These are phyloP conservation scores for Diabrotica virgifera DNA, from an alignment of 1,140 invertebrate genomes.

Conservation along the genomic window DNA sequence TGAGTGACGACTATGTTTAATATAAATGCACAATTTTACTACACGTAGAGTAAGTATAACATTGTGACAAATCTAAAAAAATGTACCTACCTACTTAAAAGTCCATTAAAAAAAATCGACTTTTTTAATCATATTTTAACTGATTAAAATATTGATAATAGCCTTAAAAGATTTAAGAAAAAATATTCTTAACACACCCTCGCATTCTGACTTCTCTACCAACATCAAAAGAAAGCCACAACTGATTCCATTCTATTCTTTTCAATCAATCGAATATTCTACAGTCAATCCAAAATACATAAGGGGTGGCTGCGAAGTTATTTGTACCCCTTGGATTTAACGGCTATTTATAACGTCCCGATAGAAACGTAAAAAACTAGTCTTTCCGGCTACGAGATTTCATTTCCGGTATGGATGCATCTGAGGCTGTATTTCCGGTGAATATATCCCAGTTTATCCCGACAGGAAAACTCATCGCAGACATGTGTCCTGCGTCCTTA, in stretches of 20 bases:
- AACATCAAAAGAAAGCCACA: no score
- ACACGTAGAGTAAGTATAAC: no score
- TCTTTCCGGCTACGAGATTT: slow-evolving; percentile 56
- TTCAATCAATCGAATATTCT: background rate
- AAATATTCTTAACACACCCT: no score
- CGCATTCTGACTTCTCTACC: no score
- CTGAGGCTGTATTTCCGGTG: slow-evolving; percentile 55
- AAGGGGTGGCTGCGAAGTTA: slow-evolving; percentile 13
- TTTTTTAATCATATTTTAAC: no score
- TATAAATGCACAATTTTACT: no score
- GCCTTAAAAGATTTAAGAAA: no score
- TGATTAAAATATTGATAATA: no score
- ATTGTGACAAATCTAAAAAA: no score
- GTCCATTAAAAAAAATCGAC: no score
- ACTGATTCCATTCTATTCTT: background rate
- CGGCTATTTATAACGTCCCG: slow-evolving; percentile 12
- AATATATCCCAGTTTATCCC: slow-evolving; percentile 57
- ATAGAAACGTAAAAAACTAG: slow-evolving; percentile 40
- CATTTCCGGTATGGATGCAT: slow-evolving; percentile 55
- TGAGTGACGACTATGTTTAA: no score
- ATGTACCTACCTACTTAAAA: no score
- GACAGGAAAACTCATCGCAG: slow-evolving; percentile 39
- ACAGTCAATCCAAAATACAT: slow-evolving; percentile 6
- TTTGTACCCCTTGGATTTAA: slow-evolving; percentile 20
- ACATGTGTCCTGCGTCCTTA: slow-evolving; percentile 42